phyloP scores from a whole-genome alignment of 2,113 vertebrate genomes.

The Muntiacus muntjak region DNA sequence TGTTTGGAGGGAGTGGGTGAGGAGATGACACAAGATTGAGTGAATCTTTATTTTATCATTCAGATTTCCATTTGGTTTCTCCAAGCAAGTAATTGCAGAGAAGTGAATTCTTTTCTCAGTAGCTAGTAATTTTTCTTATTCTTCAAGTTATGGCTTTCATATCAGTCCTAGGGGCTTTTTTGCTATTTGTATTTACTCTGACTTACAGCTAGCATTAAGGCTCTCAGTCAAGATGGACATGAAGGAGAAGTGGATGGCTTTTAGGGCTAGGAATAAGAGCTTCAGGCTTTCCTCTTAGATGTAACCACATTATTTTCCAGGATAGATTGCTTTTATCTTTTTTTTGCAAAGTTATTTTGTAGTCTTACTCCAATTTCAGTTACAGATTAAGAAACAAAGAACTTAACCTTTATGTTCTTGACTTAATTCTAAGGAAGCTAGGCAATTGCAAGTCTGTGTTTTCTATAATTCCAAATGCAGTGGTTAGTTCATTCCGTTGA shows the following conservation, averaged over 20 bases:
- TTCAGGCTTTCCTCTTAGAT: not conserved
- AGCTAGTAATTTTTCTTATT: constrained; percentile 36
- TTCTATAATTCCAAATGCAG: not conserved
- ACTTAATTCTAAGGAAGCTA: not conserved
- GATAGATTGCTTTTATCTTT: not conserved
- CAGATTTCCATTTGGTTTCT: constrained; percentile 2
- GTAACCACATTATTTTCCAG: not conserved
- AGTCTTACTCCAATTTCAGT: not conserved
- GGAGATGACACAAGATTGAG: not conserved
- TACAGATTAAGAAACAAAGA: not conserved
- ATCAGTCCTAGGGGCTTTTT: not conserved
- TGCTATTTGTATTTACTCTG: not conserved
- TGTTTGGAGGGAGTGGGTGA: not conserved
- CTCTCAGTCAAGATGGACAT: not conserved
- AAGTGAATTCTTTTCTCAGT: constrained; percentile 6
- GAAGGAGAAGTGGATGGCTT: not conserved
- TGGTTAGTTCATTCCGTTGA: not conserved
- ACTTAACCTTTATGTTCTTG: not conserved
- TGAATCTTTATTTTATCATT: not conserved
- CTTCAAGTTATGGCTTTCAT: not conserved
- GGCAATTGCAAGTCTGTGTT: not conserved
- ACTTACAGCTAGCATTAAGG: not conserved
- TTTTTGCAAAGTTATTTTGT: not conserved
- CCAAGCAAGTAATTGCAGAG: constrained; percentile 23
- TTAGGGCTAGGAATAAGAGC: not conserved